Percentiles rank a stretch among this genome's conserved stretches.
Conservation (phyloP, 2,113 vertebrate genomes). For the Xiphorhynchus elegans region DNA sequence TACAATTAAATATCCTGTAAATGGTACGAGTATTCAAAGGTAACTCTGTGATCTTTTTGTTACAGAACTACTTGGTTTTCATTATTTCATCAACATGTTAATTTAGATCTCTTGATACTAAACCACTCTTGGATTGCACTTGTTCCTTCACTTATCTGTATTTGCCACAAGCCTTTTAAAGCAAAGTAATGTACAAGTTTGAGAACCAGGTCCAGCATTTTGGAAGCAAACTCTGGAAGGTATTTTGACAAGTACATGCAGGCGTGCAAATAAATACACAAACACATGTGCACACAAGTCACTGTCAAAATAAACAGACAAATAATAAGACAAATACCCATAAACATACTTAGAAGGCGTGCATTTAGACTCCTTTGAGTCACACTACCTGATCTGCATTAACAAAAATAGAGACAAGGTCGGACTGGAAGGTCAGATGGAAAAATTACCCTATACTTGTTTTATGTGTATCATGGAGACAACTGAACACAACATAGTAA, state of each 20-base stretch:
- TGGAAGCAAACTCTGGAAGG: constrained; percentile 22
- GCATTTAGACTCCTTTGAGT: constrained; percentile 41
- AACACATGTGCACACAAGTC: background rate
- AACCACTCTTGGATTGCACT: background rate
- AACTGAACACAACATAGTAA: constrained; percentile 56
- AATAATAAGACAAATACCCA: constrained; percentile 10
- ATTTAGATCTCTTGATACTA: background rate
- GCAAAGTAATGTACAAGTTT: background rate
- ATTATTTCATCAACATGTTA: background rate
- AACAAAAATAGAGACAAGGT: constrained; percentile 48
- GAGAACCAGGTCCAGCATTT: background rate
- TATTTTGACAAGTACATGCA: constrained; percentile 43
- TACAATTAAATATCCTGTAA: background rate
- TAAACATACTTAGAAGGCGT: constrained; percentile 19
- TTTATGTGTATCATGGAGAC: background rate
- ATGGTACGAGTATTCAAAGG: background rate
- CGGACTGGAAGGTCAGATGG: constrained; percentile 36
- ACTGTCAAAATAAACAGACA: constrained; percentile 5
- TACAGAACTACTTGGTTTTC: background rate
- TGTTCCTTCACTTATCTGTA: background rate
- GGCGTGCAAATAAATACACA: constrained; percentile 51
- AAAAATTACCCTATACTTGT: constrained; percentile 20
- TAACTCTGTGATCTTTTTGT: background rate
- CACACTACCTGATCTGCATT: constrained; percentile 34
- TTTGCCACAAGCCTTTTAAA: background rate